Base-by-base conservation (phyloP, 2,797 vertebrate genomes). In the Odontamblyopus rebecca region DNA sequence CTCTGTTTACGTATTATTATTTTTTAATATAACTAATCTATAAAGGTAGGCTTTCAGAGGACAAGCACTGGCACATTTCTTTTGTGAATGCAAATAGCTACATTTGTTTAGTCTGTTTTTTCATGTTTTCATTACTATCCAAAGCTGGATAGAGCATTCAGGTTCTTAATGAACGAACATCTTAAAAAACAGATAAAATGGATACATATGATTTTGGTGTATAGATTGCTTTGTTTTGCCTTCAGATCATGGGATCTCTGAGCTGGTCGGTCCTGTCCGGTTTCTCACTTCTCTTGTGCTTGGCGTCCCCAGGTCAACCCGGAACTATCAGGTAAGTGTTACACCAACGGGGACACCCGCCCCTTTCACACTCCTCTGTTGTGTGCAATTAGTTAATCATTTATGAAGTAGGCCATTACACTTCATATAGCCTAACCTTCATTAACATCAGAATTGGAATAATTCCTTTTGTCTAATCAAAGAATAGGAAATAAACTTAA, bases 301-400 rank as follows among this genome's bases (percentile, higher is more conserved):
- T 80, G 69, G 80, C 87, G 70, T 91, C 89, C 48, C 91, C 91
- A 16, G 91, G 91, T 56, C 59, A 73, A 26, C 72, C 88, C 19
- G 87, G 71, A 13, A 29, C 77, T 57, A 64, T 82, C 29, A 87
- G 89, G 92, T 93, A 77, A 80, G 3, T 32, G 30, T 32, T 32
- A 32, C 35, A 8, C 0, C 0, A 44, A 4, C 15, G 41, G 41
- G 2, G 0, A 13, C 44, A 48, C 13, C 54, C 35, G 16, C 9
- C 53, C 4, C 7, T 9, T 6, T 13, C 1, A 41, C 26, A 19
- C 44, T 19, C 27, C 44, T 11, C 44, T 51, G 41, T 3, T 48
- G 41, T 15, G 48, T 13, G 38, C n/a, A 7, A 5, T 23, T 18
- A 65, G 41, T 50, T 26, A 50, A 50, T 27, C 23, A 65, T 50